Evolutionary conservation across 2,797 vertebrate species (phyloP), one percentile per base, ranked within the genome.

Genomic region (Crocodylus rhombifer): DNA sequence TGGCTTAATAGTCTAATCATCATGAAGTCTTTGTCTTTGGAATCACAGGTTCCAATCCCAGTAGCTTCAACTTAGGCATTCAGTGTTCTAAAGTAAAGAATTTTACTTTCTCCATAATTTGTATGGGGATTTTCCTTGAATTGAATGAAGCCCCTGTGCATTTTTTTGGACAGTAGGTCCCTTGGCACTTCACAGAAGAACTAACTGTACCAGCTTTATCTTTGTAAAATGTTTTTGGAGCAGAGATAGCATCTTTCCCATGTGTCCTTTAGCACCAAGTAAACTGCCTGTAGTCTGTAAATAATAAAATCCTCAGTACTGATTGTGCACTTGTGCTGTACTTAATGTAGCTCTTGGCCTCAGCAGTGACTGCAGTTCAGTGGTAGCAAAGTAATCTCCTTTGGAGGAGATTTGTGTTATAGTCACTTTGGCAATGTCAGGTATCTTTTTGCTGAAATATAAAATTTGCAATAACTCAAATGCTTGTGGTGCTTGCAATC

Each of bases 231-330:
- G 42, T 6, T 18, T 42, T 71, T 23, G 67, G 20, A 11, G 14
- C 58, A 4, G 28, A 14, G 6, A 14, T 36, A 60, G 28, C 36
- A 58, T 18, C 11, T 57, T 74, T 5, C 17, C 15, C 56, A 73
- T 14, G 0, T 18, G 7, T 61, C 28, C 55, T 42, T 1, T 11
- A 20, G 55, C 11, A 18, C 9, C n/a, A 0, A 0, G n/a, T 3
- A 7, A 13, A 28, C 61, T 42, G 42, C 17, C 7, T 25, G 20
- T 65, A 42, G 12, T 65, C 26, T 25, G 9, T 30, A 25, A 69
- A 30, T 36, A 69, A 80, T 42, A 42, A 82, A 58, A 57, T 15
- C 51, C 23, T 21, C 16, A 12, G 16, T 36, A 25, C 18, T 9
- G 20, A 4, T 33, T 21, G 12, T 4, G 64, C n/a, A 11, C 8